A percentile compares a stretch with the other conserved stretches of the same genome.
Evolutionary conservation across 2,797 vertebrate species (phyloP).

Genomic region (Crax fasciolata): DNA sequence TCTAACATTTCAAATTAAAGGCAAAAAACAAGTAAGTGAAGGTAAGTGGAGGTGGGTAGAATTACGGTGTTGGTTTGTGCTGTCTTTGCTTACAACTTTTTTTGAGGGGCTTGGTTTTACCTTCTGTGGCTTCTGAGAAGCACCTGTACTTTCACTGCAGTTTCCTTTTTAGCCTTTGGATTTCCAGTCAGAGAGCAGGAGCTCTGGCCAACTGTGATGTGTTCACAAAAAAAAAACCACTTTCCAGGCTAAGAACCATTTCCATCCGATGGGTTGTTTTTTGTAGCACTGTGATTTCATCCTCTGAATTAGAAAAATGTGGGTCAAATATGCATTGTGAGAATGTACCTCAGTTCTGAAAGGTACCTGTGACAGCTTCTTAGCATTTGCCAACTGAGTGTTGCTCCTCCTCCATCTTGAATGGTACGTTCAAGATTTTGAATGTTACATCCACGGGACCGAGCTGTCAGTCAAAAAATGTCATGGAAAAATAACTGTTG

Average conservation of each 20-base stretch:
- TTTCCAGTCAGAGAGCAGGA: not conserved
- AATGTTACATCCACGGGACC: not conserved
- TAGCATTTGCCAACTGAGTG: not conserved
- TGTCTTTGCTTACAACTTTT: not conserved
- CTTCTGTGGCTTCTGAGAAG: not conserved
- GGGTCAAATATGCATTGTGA: not conserved
- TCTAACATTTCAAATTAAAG: slow-evolving; percentile 72
- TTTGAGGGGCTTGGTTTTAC: not conserved
- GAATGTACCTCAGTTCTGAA: not conserved
- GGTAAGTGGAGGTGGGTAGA: slow-evolving; percentile 79
- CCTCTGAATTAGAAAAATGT: not conserved
- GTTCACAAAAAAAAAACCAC: not conserved
- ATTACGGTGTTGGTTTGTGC: not conserved
- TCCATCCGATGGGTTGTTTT: not conserved
- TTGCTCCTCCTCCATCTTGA: not conserved
- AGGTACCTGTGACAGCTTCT: not conserved
- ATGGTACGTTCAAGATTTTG: not conserved
- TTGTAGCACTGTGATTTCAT: not conserved
- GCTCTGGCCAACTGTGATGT: not conserved
- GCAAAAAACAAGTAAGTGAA: slow-evolving; percentile 69
- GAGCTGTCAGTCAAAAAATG: not conserved
- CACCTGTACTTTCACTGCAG: not conserved
- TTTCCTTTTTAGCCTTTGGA: not conserved
- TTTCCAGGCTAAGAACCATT: not conserved
- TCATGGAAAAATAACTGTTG: not conserved